Conservation (phyloP, 2,797 vertebrate genomes). For the Peromyscus eremicus region DNA sequence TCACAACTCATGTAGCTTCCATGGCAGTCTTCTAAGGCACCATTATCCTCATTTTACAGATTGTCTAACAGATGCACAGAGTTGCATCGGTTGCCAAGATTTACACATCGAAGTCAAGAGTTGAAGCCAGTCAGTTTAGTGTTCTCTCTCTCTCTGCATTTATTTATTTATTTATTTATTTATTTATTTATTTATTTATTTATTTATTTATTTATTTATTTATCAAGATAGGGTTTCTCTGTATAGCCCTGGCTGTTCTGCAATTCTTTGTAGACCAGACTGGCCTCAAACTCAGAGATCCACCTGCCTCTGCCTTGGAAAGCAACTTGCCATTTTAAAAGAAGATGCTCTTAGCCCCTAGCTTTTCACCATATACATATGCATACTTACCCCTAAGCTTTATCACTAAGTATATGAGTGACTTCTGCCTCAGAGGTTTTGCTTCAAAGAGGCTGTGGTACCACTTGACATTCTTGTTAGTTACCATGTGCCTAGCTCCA, state of each 20-base stretch:
- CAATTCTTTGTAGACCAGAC: not conserved
- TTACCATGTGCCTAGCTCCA: not conserved
- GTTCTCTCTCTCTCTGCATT: no score
- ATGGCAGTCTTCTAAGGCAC: not conserved
- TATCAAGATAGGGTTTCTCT: not conserved
- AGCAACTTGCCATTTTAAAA: conserved; percentile 20
- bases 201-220: not conserved
- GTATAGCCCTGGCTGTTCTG: not conserved
- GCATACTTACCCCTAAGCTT: not conserved
- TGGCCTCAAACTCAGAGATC: not conserved
- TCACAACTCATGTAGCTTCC: not conserved
- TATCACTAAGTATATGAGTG: not conserved
- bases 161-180: not conserved
- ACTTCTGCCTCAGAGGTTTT: not conserved
- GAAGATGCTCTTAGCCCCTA: not conserved
- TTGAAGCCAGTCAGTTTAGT: not conserved
- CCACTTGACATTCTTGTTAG: not conserved
- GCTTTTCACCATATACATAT: not conserved
- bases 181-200: not conserved
- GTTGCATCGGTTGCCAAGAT: not conserved
- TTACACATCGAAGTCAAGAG: not conserved
- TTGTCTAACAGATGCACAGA: not conserved
- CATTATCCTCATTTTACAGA: not conserved
- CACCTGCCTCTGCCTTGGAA: not conserved
- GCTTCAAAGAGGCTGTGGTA: not conserved